Evolutionary conservation across 1,140 invertebrate genomes (phyloP).

Genomic region (Mamestra configurata): DNA sequence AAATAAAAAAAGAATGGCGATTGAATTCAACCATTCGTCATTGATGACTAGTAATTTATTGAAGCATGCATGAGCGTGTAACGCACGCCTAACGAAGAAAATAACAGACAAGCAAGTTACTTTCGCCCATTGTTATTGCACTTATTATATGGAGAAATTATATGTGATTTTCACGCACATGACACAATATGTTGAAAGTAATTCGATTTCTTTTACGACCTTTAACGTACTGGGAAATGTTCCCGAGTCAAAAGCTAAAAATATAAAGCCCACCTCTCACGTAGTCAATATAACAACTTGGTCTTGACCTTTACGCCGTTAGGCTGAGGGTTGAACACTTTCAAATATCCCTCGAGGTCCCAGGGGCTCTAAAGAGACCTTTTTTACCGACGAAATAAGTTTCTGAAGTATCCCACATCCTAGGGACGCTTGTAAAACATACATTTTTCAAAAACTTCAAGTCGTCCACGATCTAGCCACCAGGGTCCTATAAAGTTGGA

Average conservation of each 20-base stretch:
- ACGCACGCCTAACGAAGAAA: too few relatives aligned
- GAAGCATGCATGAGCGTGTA: too few relatives aligned
- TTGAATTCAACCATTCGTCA: too few relatives aligned
- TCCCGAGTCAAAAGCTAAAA: neutral
- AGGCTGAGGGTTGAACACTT: conserved; percentile 21
- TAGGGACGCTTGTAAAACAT: neutral
- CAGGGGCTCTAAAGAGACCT: conserved; percentile 23
- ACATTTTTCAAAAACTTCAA: conserved; percentile 41
- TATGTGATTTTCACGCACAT: too few relatives aligned
- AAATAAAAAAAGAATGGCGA: too few relatives aligned
- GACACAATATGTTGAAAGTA: too few relatives aligned
- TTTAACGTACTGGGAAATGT: neutral
- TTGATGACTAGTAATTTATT: too few relatives aligned
- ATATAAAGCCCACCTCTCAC: conserved; percentile 5
- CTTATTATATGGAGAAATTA: too few relatives aligned
- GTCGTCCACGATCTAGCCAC: conserved; percentile 4
- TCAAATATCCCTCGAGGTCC: neutral
- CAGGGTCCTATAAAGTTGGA: conserved; percentile 42
- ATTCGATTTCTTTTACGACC: neutral
- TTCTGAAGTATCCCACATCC: conserved; percentile 14
- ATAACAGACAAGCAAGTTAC: too few relatives aligned
- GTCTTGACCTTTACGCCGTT: conserved; percentile 7
- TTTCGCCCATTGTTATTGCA: too few relatives aligned
- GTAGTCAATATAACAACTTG: neutral
- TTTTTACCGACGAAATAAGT: conserved; percentile 37